Conservation (phyloP, 2,113 vertebrate genomes). For the Clarias gariepinus region DNA sequence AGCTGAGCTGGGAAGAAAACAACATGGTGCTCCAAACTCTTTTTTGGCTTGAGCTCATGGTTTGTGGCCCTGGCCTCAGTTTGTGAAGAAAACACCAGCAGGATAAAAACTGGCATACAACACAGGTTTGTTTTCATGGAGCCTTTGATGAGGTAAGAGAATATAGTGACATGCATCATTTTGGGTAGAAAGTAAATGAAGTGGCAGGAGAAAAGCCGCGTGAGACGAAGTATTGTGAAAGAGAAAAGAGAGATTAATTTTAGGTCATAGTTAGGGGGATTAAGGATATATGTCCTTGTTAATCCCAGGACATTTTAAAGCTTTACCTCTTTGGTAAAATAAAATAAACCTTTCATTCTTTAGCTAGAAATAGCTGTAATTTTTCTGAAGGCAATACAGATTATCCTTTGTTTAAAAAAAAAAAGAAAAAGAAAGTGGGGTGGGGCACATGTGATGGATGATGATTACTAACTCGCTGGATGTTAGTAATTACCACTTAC, state of each 20-base stretch:
- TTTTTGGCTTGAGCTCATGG: constrained; percentile 37
- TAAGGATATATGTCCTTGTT: neutral
- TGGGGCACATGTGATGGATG: constrained; percentile 21
- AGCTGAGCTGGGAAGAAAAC: constrained; percentile 32
- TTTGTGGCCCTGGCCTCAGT: constrained; percentile 41
- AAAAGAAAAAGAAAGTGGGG: too few species aligned
- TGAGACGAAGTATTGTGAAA: neutral
- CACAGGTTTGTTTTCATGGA: constrained; percentile 20
- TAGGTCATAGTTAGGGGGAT: neutral
- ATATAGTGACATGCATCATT: constrained; percentile 24
- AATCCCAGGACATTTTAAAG: constrained; percentile 4
- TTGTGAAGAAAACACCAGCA: constrained; percentile 36
- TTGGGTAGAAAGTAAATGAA: constrained; percentile 20
- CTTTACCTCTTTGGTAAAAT: constrained; percentile 15
- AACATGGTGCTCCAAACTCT: constrained; percentile 31
- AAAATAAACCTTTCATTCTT: constrained; percentile 9
- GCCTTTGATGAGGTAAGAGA: constrained; percentile 39
- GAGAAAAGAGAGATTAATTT: neutral
- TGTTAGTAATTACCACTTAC: constrained; percentile 43
- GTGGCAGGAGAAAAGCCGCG: constrained; percentile 2
- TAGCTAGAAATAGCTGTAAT: constrained; percentile 12
- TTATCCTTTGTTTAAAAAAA: constrained; percentile 30
- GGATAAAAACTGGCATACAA: constrained; percentile 34
- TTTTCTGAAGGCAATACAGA: constrained; percentile 36
- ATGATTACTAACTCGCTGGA: constrained; percentile 39